phyloP scores from a whole-genome alignment of 2,797 vertebrate species.

The Falco biarmicus region DNA sequence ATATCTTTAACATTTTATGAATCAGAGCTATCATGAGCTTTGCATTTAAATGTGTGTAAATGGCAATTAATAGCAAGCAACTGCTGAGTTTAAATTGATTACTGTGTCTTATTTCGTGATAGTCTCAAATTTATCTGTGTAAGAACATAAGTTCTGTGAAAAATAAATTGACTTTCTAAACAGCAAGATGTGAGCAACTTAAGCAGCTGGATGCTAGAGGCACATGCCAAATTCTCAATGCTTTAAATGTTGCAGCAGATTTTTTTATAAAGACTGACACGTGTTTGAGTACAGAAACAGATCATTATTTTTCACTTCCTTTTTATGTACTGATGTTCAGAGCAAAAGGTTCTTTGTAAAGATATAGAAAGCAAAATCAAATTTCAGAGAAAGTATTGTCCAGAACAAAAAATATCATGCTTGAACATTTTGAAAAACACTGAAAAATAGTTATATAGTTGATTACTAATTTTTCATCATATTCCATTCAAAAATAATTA shows the following conservation, averaged over 20 bases:
- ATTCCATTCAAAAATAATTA: neutral
- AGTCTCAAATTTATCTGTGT: conserved; percentile 71
- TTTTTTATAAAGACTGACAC: conserved; percentile 40
- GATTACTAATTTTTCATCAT: neutral
- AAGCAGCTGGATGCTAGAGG: conserved; percentile 69
- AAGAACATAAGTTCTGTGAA: conserved; percentile 63
- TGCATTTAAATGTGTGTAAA: conserved; percentile 77
- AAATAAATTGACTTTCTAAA: conserved; percentile 73
- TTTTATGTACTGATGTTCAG: conserved; percentile 14
- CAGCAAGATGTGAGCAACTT: conserved; percentile 64
- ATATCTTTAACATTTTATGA: conserved; percentile 69
- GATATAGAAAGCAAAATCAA: neutral
- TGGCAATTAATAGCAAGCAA: conserved; percentile 76
- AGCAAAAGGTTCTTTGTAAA: neutral
- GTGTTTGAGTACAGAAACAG: conserved; percentile 38
- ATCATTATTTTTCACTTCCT: conserved; percentile 52
- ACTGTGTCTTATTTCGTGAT: conserved; percentile 63
- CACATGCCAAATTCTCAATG: conserved; percentile 49
- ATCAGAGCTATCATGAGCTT: conserved; percentile 59
- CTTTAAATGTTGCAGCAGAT: conserved; percentile 32
- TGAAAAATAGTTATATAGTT: neutral
- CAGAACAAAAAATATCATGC: neutral
- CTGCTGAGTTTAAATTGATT: conserved; percentile 78
- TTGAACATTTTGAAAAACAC: neutral
- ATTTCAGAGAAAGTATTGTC: neutral